Base-by-base conservation (phyloP, 2,888 invertebrate species). In the Dione juno region DNA sequence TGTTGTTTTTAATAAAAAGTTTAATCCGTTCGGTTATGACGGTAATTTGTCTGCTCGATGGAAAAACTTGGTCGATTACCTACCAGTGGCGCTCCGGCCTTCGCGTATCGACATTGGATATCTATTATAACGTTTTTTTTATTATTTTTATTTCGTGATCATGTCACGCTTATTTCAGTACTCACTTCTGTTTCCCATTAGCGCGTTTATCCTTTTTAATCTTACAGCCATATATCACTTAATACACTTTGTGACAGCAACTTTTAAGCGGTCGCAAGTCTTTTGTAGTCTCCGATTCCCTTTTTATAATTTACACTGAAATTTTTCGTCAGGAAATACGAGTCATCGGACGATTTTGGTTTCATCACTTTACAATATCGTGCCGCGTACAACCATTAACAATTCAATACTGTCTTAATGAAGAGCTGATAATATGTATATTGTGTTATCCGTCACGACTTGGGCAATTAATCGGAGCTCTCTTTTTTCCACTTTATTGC, bases 1-100 rank as follows among this genome's bases (percentile, higher is more conserved):
- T 92, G 92, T 92, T 92, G 92, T 92, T 92, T 92, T 92, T 92
- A 92, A 92, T 92, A 92, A 92, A 92, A 92, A 92, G 92, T 92
- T 92, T 92, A 92, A 92, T 92, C 91, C 91, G 89, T 91, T 89
- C 90, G 86, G 90, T 92, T 92, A 92, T 92, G 92, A 89, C 85
- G 85, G 92, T 86, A 89, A 92, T 92, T 92, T 92, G 91, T 92
- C 91, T 90, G 88, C 81, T 78, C 87, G 87, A 91, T 90, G 91
- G 92, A 90, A 90, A 92, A 92, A 92, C 87, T 92, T 92, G 88
- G 83, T 85, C 89, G 90, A 90, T 90, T 90, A 90, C 78, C 75
- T 90, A 90, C 78, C 74, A 84, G 85, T 85, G 84, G 86, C 86
- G 85, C 82, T 79, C 75, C 76, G 77, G 70, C 74, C 72, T 63